Base-by-base conservation (phyloP, 2,888 invertebrate species). In the Patella pellucida region DNA sequence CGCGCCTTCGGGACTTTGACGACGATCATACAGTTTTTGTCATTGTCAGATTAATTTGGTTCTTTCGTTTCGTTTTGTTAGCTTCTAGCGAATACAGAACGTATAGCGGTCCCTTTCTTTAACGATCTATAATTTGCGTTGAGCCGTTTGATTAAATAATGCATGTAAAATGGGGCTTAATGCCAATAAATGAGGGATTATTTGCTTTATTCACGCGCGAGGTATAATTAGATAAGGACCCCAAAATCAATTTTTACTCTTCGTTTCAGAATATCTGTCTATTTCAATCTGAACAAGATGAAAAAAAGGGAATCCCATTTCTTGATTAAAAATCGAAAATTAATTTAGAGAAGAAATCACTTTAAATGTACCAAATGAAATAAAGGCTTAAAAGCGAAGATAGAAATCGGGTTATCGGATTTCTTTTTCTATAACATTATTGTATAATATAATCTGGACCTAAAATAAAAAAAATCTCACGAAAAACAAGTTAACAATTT, bases 101-200 rank as follows among this genome's bases (percentile, higher is more conserved):
- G 41, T 62, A 23, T 62, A 23, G 19, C 62, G 62, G 9, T 62
- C 23, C 62, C 23, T 62, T 62, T 62, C 9, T 62, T 62, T 23
- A 62, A 19, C 62, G 62, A 23, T 62, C 62, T 62, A 23, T 62
- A 62, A 62, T 62, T 62, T 62, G 9, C 62, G 62, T 15, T 62
- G 62, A 62, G 62, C 62, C 62, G 62, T 19, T 62, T 62, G 62
- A 62, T 62, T 62, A 62, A 62, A 62, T 62, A 62, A 62, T 62
- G 62, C 62, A 62, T 62, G 62, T 62, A 62, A 62, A 62, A 62
- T 62, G 62, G 62, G 23, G 62, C 62, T 62, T 62, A 62, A 62
- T 62, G 19, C 23, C 62, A 62, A 62, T 62, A 62, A 62, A 62
- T 14, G 62, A 62, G 62, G 62, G 62, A 62, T 62, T 62, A 62